Conservation (phyloP, 2,113 vertebrate species). For the Pavo muticus region DNA sequence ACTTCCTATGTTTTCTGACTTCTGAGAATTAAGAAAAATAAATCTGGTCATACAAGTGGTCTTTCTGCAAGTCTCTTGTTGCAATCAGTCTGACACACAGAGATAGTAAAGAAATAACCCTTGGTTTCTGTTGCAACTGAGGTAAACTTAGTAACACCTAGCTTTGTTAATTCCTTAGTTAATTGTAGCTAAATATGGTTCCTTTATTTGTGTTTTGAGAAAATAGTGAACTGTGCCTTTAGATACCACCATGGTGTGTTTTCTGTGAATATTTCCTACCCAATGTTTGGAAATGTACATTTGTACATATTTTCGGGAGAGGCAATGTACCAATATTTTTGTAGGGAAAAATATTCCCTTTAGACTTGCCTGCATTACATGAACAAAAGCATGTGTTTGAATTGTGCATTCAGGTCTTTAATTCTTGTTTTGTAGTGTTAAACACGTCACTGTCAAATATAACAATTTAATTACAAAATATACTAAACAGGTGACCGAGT, state of each 20-base stretch:
- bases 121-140: neutral
- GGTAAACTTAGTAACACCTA: neutral
- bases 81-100: neutral
- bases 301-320: neutral
- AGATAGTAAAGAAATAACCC: neutral
- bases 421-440: neutral
- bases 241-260: neutral
- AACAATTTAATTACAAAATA: conserved; percentile 70
- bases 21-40: neutral
- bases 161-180: neutral
- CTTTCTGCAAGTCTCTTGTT: neutral
- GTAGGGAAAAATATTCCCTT: neutral
- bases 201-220: neutral
- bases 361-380: neutral
- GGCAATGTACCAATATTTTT: neutral
- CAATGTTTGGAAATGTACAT: neutral
- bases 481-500: conserved; percentile 88
- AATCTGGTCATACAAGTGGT: neutral
- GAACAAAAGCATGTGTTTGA: neutral
- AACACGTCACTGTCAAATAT: neutral
- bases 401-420: neutral
- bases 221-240: neutral
- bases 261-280: neutral
- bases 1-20: neutral
- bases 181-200: neutral